phyloP scores from a whole-genome alignment of 2,113 vertebrate species.

The Pyrgilauda ruficollis region DNA sequence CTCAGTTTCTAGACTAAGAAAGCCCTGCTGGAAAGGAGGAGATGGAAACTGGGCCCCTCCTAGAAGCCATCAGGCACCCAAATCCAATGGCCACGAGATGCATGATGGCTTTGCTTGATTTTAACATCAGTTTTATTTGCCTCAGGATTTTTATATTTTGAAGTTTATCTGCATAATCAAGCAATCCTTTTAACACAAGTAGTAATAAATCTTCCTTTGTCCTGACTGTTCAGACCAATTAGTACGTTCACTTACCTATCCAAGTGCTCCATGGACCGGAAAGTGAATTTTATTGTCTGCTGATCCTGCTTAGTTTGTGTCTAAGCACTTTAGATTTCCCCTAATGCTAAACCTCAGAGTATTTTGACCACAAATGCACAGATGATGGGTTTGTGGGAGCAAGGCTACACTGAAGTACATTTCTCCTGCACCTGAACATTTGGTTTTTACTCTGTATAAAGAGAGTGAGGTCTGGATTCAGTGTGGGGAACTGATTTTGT shows the following conservation, averaged over 20 bases:
- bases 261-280: not conserved
- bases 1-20: not conserved
- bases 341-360: not conserved
- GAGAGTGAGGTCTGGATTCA: not conserved
- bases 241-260: not conserved
- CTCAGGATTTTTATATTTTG: not conserved
- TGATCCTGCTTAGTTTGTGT: not conserved
- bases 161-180: not conserved
- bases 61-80: not conserved
- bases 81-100: accelerated
- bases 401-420: not conserved
- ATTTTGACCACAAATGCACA: not conserved
- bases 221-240: not conserved
- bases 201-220: not conserved
- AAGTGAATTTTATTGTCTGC: not conserved
- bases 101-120: not conserved
- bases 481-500: not conserved
- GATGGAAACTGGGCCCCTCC: not conserved
- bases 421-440: not conserved
- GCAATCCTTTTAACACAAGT: not conserved
- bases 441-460: not conserved
- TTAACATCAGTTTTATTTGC: not conserved
- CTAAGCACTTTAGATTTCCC: not conserved
- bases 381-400: not conserved
- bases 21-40: not conserved